phyloP scores from a whole-genome alignment of 2,113 vertebrate genomes.

The Sinosuthora webbiana region DNA sequence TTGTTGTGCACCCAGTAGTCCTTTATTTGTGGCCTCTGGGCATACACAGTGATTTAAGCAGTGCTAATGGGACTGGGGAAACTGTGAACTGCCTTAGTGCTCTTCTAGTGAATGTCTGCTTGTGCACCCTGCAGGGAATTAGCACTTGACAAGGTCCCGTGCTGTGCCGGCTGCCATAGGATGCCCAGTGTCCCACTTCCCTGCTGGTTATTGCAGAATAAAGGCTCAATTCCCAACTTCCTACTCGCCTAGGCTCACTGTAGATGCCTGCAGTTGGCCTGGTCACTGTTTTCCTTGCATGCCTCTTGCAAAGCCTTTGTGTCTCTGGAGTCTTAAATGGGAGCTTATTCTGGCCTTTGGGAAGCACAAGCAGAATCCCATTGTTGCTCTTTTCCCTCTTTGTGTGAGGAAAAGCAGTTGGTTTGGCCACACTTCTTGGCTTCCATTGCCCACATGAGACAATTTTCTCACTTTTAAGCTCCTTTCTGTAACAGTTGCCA shows the following conservation, averaged over 20 bases:
- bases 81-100: neutral
- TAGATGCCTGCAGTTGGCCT: neutral
- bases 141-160: neutral
- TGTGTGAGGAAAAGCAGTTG: neutral
- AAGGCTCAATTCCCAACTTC: neutral
- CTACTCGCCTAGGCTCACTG: neutral
- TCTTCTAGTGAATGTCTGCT: neutral
- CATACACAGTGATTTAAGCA: neutral
- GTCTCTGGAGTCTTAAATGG: neutral
- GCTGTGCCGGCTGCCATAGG: neutral
- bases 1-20: too few relatives aligned
- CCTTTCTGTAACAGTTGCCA: neutral
- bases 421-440: neutral
- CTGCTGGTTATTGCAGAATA: neutral
- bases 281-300: neutral
- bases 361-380: neutral
- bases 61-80: neutral
- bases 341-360: neutral
- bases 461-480: neutral
- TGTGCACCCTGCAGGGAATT: neutral
- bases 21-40: neutral
- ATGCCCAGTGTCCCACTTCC: neutral
- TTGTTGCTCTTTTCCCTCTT: neutral
- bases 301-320: neutral
- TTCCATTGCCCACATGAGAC: rapidly evolving